Percentiles rank a stretch among this genome's conserved stretches.
Evolutionary conservation across 2,888 invertebrate species (phyloP).

Genomic region (Lacanobia wlatinum): DNA sequence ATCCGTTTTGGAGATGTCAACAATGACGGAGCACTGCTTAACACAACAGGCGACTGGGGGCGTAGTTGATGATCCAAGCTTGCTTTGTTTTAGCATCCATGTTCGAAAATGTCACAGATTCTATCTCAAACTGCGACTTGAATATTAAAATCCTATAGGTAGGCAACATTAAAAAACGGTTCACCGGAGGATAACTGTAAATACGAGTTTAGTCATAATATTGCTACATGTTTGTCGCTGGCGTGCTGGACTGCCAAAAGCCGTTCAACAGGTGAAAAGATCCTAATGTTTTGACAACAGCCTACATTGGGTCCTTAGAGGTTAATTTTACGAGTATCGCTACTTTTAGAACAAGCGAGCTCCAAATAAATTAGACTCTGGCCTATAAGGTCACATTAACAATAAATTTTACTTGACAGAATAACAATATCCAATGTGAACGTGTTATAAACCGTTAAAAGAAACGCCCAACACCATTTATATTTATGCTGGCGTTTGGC

Average conservation of each 20-base stretch:
- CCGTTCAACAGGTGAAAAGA: slow-evolving; percentile 47
- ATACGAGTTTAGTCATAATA: slow-evolving; percentile 80
- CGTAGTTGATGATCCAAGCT: slow-evolving; percentile 60
- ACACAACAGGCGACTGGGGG: slow-evolving; percentile 57
- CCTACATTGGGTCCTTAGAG: slow-evolving; percentile 22
- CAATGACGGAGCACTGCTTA: slow-evolving; percentile 54
- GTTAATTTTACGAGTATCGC: slow-evolving; percentile 6
- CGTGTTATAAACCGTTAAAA: slow-evolving; percentile 45
- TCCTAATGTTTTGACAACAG: slow-evolving; percentile 24
- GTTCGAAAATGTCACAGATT: slow-evolving; percentile 74
- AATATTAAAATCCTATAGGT: slow-evolving; percentile 79
- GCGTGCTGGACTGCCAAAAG: slow-evolving; percentile 66
- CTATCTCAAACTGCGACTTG: slow-evolving; percentile 73
- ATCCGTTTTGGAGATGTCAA: slow-evolving; percentile 37
- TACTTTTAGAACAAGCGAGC: slow-evolving; percentile 15
- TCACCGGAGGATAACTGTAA: slow-evolving; percentile 82
- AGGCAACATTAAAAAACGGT: slow-evolving; percentile 75
- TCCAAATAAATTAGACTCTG: slow-evolving; percentile 34
- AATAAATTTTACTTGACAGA: slow-evolving; percentile 48
- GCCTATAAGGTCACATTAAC: slow-evolving; percentile 29
- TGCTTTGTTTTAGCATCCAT: slow-evolving; percentile 58
- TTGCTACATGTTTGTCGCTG: slow-evolving; percentile 71
- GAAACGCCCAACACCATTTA: slow-evolving; percentile 45
- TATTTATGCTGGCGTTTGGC: slow-evolving; percentile 26
- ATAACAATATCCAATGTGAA: slow-evolving; percentile 37